Evolutionary conservation across 2,113 vertebrate species (phyloP).

Genomic region (Rynchops niger): DNA sequence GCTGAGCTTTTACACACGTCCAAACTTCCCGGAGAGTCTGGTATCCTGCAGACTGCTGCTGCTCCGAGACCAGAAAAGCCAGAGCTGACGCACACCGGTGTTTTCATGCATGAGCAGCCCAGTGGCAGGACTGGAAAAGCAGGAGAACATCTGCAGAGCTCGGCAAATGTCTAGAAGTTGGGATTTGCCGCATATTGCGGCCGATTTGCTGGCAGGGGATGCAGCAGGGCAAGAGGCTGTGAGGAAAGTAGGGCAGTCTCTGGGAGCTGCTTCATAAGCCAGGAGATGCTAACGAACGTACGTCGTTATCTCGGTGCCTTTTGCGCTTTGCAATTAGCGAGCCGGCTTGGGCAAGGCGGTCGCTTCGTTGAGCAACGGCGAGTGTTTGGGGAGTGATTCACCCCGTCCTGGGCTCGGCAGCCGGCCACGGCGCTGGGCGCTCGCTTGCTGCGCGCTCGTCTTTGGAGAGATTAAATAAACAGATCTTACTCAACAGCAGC

Average conservation of each 20-base stretch:
- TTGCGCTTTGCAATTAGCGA: not conserved
- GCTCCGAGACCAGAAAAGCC: constrained; percentile 27
- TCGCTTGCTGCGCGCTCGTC: not conserved
- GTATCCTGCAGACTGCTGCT: not conserved
- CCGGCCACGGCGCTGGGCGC: not conserved
- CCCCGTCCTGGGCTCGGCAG: not conserved
- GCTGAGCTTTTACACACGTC: not conserved
- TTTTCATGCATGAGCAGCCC: not conserved
- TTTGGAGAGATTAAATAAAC: not conserved
- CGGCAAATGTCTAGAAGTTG: constrained; percentile 6
- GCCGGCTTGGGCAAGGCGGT: not conserved
- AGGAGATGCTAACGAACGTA: not conserved
- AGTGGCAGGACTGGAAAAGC: constrained; percentile 54
- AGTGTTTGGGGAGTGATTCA: constrained; percentile 40
- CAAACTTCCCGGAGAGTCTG: not conserved
- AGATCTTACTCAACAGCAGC: not conserved
- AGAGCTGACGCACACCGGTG: not conserved
- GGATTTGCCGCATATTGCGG: not conserved
- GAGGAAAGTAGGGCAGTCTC: constrained; percentile 44
- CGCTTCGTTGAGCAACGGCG: not conserved
- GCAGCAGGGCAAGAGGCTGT: not conserved
- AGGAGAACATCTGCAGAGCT: constrained; percentile 57
- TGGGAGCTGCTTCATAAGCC: not conserved
- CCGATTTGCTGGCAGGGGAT: not conserved
- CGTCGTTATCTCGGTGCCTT: not conserved